phyloP scores from a whole-genome alignment of 2,888 invertebrate species.

The Ophion obscuratus region DNA sequence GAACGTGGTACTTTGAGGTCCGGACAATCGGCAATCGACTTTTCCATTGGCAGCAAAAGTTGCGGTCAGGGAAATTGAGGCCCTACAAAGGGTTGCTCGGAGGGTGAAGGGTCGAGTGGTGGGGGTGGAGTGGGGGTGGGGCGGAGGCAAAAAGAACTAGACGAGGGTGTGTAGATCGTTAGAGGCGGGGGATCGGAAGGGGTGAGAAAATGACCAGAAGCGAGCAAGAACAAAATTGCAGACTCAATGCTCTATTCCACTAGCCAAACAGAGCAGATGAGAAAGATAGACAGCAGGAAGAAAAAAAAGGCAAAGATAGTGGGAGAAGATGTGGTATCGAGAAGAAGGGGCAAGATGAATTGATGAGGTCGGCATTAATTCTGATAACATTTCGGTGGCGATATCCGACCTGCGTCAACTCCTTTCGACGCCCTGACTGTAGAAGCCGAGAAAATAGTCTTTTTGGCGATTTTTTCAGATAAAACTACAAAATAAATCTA shows the following conservation, averaged over 20 bases:
- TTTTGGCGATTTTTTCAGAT: too few relatives aligned
- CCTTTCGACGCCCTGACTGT: slow-evolving; percentile 80
- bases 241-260: too few relatives aligned
- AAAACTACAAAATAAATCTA: too few relatives aligned
- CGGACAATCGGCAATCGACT: slow-evolving; percentile 81
- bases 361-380: slow-evolving; percentile 80
- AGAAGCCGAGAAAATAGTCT: too few relatives aligned
- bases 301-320: slow-evolving; percentile 23
- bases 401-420: slow-evolving; percentile 84
- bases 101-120: slow-evolving; percentile 48
- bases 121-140: too few relatives aligned
- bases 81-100: slow-evolving; percentile 70
- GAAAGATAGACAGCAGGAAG: neutral
- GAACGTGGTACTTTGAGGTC: slow-evolving; percentile 65
- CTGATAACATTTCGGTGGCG: slow-evolving; percentile 84
- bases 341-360: slow-evolving; percentile 40
- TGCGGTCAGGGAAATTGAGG: slow-evolving; percentile 81
- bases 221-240: too few relatives aligned
- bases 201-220: slow-evolving; percentile 62
- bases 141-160: slow-evolving; percentile 40
- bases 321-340: slow-evolving; percentile 49
- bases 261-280: neutral
- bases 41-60: slow-evolving; percentile 82
- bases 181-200: slow-evolving; percentile 63
- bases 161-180: slow-evolving; percentile 40